These are phyloP conservation scores for Heliornis fulica DNA, from an alignment of 2,113 vertebrate genomes.

Conservation along the genomic window DNA sequence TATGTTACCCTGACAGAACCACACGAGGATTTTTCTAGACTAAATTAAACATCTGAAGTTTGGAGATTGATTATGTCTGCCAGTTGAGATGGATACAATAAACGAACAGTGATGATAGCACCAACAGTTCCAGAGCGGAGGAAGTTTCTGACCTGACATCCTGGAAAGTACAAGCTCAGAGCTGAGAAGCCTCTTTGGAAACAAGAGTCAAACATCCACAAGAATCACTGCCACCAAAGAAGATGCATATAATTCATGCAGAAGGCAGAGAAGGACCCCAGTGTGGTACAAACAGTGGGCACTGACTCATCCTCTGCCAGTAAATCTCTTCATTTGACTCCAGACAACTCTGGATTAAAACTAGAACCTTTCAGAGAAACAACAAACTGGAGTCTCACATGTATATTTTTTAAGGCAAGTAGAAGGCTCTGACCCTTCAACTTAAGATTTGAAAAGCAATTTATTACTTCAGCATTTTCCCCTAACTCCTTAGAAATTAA, in stretches of 20 bases:
- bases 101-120: neutral
- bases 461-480: neutral
- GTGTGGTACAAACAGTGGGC: fast-evolving
- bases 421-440: neutral
- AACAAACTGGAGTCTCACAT: neutral
- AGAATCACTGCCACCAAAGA: neutral
- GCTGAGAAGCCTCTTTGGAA: neutral
- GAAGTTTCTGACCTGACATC: neutral
- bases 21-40: neutral
- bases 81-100: neutral
- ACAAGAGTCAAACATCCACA: neutral
- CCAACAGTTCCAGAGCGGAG: neutral
- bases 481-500: neutral
- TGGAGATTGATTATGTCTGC: neutral
- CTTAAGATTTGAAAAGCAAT: neutral
- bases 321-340: neutral
- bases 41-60: neutral
- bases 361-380: neutral
- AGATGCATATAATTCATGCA: fast-evolving
- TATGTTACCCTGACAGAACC: neutral
- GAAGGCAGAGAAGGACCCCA: neutral
- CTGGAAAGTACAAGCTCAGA: neutral
- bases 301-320: neutral
- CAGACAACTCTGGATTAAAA: neutral
- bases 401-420: neutral